A percentile compares a stretch with the other conserved stretches of the same genome.
These are phyloP conservation scores for Probosciger aterrimus DNA, from an alignment of 2,113 vertebrate genomes.

Conservation along the genomic window DNA sequence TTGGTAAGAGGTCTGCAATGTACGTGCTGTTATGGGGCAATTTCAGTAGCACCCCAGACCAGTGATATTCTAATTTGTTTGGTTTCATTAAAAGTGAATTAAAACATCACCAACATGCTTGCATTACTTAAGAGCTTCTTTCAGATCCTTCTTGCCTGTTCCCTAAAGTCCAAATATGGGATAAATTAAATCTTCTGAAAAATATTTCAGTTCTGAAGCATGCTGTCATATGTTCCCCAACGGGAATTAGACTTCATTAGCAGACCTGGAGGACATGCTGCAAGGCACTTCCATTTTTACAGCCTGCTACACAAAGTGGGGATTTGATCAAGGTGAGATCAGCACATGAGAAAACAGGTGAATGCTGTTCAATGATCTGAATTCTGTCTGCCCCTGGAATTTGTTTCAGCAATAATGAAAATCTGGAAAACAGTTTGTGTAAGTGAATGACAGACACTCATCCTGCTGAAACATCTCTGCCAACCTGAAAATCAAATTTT, in stretches of 20 bases:
- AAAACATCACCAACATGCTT: background rate
- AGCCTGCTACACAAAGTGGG: background rate
- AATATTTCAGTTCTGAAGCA: background rate
- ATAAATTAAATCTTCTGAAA: conserved; percentile 8
- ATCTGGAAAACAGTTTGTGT: background rate
- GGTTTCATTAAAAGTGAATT: background rate
- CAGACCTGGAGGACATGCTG: background rate
- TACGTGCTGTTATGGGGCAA: background rate
- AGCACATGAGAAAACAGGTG: background rate
- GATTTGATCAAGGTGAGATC: conserved; percentile 4
- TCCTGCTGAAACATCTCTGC: background rate
- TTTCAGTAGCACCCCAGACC: background rate
- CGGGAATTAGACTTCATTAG: background rate
- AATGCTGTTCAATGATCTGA: background rate
- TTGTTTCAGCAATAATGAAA: background rate
- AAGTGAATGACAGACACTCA: background rate
- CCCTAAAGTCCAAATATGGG: background rate
- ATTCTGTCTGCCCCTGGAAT: background rate
- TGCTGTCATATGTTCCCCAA: background rate
- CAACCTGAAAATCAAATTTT: background rate
- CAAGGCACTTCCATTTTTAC: background rate
- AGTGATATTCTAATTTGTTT: background rate
- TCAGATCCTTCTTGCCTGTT: background rate
- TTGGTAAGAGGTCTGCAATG: background rate
- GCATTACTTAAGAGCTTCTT: background rate